These are phyloP conservation scores for Coregonus sp. DNA, from an alignment of 2,797 vertebrate species.

Conservation along the genomic window DNA sequence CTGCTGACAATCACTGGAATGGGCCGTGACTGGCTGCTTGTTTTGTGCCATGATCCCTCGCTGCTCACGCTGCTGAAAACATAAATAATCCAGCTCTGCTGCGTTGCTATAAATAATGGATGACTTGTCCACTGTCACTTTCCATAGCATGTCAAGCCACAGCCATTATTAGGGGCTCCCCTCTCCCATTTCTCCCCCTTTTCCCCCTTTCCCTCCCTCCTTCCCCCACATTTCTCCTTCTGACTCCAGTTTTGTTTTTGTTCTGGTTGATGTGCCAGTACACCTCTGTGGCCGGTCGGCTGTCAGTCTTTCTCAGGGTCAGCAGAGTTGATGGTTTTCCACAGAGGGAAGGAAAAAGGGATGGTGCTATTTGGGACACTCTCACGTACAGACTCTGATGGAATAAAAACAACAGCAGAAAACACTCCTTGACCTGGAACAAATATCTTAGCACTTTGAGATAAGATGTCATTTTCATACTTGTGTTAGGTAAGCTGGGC, in stretches of 20 bases:
- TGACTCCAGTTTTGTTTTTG: slow-evolving; percentile 74
- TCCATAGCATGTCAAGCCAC: slow-evolving; percentile 76
- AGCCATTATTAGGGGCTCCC: slow-evolving; percentile 79
- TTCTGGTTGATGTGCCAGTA: slow-evolving; percentile 70
- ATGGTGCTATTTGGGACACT: slow-evolving; percentile 37
- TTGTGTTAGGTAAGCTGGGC: slow-evolving; percentile 46
- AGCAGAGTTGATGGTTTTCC: slow-evolving; percentile 41
- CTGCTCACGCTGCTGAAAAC: slow-evolving; percentile 76
- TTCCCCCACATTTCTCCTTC: slow-evolving; percentile 46
- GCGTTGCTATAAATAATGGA: slow-evolving; percentile 82
- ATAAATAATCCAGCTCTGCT: slow-evolving; percentile 72
- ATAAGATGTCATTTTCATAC: slow-evolving; percentile 45
- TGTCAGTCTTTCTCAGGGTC: slow-evolving; percentile 66
- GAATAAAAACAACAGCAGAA: slow-evolving; percentile 32
- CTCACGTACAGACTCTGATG: slow-evolving; percentile 1
- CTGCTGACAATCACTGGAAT: slow-evolving; percentile 74
- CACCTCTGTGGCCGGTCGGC: slow-evolving; percentile 64
- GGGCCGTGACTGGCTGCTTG: slow-evolving; percentile 77
- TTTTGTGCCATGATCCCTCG: slow-evolving; percentile 79
- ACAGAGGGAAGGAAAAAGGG: slow-evolving; percentile 61
- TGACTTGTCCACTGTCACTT: slow-evolving; percentile 84
- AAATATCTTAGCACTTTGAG: slow-evolving; percentile 46
- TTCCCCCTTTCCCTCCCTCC: slow-evolving; percentile 55
- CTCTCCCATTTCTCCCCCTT: slow-evolving; percentile 43
- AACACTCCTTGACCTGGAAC: slow-evolving; percentile 45